Evolutionary conservation across 2,113 vertebrate genomes (phyloP), one percentile per base, ranked within the genome.

Genomic region (Bostrychus sinensis): DNA sequence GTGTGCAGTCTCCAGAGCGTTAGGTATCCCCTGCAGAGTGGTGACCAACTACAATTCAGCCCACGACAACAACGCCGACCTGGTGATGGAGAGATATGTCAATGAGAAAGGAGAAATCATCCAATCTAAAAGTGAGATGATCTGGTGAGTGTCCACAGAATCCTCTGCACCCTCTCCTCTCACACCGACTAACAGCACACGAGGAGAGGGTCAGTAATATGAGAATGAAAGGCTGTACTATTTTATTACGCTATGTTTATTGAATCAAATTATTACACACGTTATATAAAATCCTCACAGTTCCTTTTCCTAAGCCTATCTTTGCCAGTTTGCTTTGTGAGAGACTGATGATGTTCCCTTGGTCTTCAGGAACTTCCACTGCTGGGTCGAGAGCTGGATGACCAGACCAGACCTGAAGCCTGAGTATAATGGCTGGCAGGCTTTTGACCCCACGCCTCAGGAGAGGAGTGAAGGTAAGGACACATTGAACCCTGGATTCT

Each of bases 301-400:
- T n/a, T n/a, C n/a, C n/a, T n/a, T n/a, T n/a, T n/a, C n/a, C n/a
- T n/a, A n/a, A n/a, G n/a, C n/a, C n/a, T n/a, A n/a, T n/a, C n/a
- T n/a, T n/a, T n/a, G n/a, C n/a, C n/a, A 10, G 3, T 45, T 0
- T 22, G 6, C 19, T 45, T 32, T 32, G 30, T 32, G 11, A 26
- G 2, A 26, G 5, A 5, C n/a, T 62, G 13, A 61, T 46, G 10
- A 7, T 51, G 64, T 45, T 17, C 54, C 9, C 41, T 32, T 1
- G 42, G 16, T 56, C 14, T 80, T 19, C 32, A 99, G 97, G 97
- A 98, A 98, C 78, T 99, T 92, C 72, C 97, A 99, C 82, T 98
- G 96, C 88, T 98, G 97, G 97, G 89, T 95, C 38, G 97, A 99
- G 81, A 92, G 83, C 0, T 98, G 96, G 96, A 98, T 98, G 96